Base-by-base conservation (phyloP, 2,113 vertebrate genomes). In the Sula dactylatra region DNA sequence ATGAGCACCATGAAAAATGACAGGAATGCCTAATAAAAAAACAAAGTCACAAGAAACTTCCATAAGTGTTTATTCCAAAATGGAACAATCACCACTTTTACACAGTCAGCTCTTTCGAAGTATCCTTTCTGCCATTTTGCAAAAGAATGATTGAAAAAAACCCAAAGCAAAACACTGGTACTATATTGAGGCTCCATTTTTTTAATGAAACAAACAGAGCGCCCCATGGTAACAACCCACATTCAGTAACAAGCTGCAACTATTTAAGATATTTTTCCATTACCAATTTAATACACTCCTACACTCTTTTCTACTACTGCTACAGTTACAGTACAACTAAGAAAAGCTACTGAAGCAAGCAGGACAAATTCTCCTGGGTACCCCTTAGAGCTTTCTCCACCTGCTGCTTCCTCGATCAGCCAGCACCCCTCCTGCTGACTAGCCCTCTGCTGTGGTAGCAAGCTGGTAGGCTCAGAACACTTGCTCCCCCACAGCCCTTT, bases 211-310 rank as follows among this genome's bases (percentile, higher is more conserved):
- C 58, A 96, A 93, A 86, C 58, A 74, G 85, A 96, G 26, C 32
- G 31, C 32, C 91, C 86, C 87, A 94, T 86, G 87, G 94, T 83
- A 94, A 94, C 96, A 90, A 85, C 54, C 78, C 74, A 96, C 44
- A 1, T 91, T 82, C 71, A 90, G 50, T 74, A 95, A 81, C 47
- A 91, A 94, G 87, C 62, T 90, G 55, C 59, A 96, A 90, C 90
- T 93, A 97, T 81, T 94, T 92, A 97, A 94, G 91, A 67, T 88
- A 92, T 78, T 95, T 95, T 94, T 96, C 78, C 88, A 89, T 88
- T 93, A 90, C 81, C 42, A 76, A 86, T 88, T 96, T 93, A 64
- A 92, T 90, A 62, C 24, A 92, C 66, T 80, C 92, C 96, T 70
- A 95, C 92, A 77, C 66, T 38, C 82, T 89, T 85, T 84, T 56